These are phyloP conservation scores for Leucozona laternaria DNA, from an alignment of 2,888 invertebrate genomes.

Conservation along the genomic window DNA sequence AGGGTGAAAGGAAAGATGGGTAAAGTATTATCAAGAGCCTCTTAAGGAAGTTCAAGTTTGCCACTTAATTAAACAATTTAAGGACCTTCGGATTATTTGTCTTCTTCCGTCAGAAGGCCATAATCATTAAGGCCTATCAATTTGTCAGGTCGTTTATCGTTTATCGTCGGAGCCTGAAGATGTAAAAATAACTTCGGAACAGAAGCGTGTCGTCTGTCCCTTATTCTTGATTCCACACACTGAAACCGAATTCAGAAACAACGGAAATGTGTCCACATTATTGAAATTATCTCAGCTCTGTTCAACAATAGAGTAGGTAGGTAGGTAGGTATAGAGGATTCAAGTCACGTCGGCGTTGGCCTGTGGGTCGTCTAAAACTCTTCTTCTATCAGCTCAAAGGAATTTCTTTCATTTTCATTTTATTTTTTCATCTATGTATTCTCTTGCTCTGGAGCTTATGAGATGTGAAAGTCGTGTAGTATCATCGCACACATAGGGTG, in stretches of 20 bases:
- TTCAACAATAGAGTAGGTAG: slow-evolving; percentile 36
- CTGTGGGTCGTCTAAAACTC: slow-evolving; percentile 37
- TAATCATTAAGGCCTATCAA: slow-evolving; percentile 61
- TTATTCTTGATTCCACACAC: neutral
- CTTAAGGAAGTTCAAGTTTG: slow-evolving; percentile 50
- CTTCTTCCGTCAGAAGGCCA: slow-evolving; percentile 49
- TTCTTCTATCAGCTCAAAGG: neutral
- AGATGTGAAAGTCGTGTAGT: slow-evolving; percentile 8
- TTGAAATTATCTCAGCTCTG: slow-evolving; percentile 67
- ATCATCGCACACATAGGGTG: neutral
- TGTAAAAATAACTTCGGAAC: neutral
- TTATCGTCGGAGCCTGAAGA: neutral
- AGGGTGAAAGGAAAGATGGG: neutral
- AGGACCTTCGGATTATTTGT: slow-evolving; percentile 52
- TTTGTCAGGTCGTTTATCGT: slow-evolving; percentile 68
- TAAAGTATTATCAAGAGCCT: slow-evolving; percentile 23
- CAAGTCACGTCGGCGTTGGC: slow-evolving; percentile 70
- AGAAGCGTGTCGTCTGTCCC: slow-evolving; percentile 45
- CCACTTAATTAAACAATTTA: slow-evolving; percentile 71
- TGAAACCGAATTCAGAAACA: neutral
- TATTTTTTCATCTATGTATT: neutral
- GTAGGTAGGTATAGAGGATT: slow-evolving; percentile 51
- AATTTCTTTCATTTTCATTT: neutral
- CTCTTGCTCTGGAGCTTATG: neutral
- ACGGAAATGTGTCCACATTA: slow-evolving; percentile 67